Evolutionary conservation across 2,113 vertebrate species (phyloP).

Genomic region (Tauraco erythrolophus): DNA sequence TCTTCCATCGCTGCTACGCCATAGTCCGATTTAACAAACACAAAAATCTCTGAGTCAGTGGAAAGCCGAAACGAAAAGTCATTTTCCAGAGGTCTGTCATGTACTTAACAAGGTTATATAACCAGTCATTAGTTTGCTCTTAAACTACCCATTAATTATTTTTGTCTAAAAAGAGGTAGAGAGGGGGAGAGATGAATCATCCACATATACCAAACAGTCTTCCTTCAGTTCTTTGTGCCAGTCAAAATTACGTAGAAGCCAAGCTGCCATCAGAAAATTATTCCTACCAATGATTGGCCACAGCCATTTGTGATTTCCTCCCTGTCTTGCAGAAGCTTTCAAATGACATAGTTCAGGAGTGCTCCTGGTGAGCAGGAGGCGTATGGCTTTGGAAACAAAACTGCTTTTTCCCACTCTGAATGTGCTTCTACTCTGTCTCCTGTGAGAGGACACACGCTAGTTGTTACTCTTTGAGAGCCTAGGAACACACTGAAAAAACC

Average conservation of each 20-base stretch:
- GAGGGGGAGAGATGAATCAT: background rate
- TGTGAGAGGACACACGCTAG: background rate
- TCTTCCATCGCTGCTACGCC: background rate
- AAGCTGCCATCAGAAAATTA: background rate
- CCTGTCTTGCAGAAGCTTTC: background rate
- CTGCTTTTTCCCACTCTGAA: rapidly evolving
- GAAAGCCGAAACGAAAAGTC: constrained; percentile 39
- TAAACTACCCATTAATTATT: background rate
- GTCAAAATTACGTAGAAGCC: background rate
- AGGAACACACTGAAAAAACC: background rate
- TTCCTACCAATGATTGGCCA: background rate
- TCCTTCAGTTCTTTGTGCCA: background rate
- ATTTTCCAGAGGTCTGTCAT: constrained; percentile 10
- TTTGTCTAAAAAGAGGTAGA: background rate
- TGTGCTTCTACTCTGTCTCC: background rate
- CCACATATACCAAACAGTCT: background rate
- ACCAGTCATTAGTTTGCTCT: constrained; percentile 4
- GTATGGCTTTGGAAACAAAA: background rate
- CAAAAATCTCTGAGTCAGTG: constrained; percentile 51
- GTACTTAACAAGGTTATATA: constrained; percentile 32
- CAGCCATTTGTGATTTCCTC: background rate
- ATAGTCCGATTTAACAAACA: constrained; percentile 35
- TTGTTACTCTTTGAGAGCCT: background rate
- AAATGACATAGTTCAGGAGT: background rate
- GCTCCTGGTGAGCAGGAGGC: background rate